These are phyloP conservation scores for Geotrypetes seraphini DNA, from an alignment of 2,797 vertebrate genomes.

Conservation along the genomic window DNA sequence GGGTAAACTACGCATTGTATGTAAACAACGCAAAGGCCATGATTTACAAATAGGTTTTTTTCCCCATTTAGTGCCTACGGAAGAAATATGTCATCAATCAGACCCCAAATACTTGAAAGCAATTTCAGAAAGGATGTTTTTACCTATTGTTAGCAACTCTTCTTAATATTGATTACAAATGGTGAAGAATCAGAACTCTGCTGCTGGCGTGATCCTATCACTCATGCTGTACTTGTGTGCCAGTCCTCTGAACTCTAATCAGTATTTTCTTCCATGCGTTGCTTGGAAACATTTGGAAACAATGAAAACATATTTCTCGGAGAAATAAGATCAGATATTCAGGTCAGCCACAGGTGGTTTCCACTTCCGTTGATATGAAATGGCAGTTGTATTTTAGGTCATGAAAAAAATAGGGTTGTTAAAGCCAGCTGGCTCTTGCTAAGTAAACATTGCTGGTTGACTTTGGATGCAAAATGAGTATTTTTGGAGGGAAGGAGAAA, in stretches of 20 bases:
- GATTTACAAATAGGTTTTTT: too few relatives aligned
- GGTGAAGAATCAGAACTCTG: constrained; percentile 6
- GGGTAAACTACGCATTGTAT: too few relatives aligned
- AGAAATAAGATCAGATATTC: constrained; percentile 43
- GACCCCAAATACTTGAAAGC: too few relatives aligned
- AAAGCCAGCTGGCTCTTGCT: constrained; percentile 28
- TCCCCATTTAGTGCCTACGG: too few relatives aligned
- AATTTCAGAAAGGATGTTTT: too few relatives aligned
- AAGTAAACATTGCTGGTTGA: constrained; percentile 23
- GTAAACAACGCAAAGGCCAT: too few relatives aligned
- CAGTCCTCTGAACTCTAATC: constrained; percentile 5
- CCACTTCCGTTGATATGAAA: constrained; percentile 37
- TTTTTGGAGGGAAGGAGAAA: constrained; percentile 22
- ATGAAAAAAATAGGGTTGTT: constrained; percentile 30
- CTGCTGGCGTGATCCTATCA: constrained; percentile 11
- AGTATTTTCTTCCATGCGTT: constrained; percentile 18
- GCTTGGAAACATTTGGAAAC: constrained; percentile 36
- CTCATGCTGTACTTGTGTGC: constrained; percentile 1
- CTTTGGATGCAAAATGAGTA: constrained; percentile 25
- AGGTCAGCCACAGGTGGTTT: constrained; percentile 37
- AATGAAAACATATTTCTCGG: constrained; percentile 48
- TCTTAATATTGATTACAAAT: constrained; percentile 15
- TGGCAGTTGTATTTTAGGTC: constrained; percentile 26
- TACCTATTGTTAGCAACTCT: background rate
- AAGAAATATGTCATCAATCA: too few relatives aligned